A percentile compares a stretch with the other conserved stretches of the same genome.
These are phyloP conservation scores for Calameuta idolon DNA, from an alignment of 2,888 invertebrate species.

Conservation along the genomic window DNA sequence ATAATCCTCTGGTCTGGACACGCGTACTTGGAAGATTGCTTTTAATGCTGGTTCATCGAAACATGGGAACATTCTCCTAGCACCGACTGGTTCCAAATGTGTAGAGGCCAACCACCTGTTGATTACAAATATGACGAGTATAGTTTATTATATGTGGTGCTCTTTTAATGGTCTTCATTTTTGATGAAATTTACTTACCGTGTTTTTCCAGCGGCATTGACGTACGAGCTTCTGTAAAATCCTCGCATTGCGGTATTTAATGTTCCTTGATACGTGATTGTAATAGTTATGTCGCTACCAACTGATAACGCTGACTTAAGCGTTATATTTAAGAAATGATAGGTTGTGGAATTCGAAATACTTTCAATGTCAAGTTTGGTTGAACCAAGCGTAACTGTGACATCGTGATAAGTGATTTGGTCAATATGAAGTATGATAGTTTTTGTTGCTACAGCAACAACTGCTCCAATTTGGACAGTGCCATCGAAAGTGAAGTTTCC, in stretches of 20 bases:
- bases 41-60: conserved; percentile 80
- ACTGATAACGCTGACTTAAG: conserved; percentile 62
- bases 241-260: conserved; percentile 72
- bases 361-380: conserved; percentile 21
- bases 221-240: conserved; percentile 74
- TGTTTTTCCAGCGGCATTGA: conserved; percentile 64
- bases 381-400: conserved; percentile 9
- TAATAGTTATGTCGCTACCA: conserved; percentile 67
- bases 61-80: conserved; percentile 80
- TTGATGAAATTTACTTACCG: conserved; percentile 67
- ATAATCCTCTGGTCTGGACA: conserved; percentile 59
- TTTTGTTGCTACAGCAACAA: conserved; percentile 27
- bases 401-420: conserved; percentile 18
- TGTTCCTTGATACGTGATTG: conserved; percentile 70
- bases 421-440: conserved; percentile 46
- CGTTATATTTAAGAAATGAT: conserved; percentile 69
- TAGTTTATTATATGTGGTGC: too few species aligned
- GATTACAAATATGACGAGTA: background rate
- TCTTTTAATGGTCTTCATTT: too few species aligned
- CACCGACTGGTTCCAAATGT: conserved; percentile 79
- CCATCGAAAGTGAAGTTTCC: conserved; percentile 53
- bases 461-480: conserved; percentile 40
- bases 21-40: conserved; percentile 72
- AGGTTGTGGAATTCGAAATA: conserved; percentile 41
- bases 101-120: conserved; percentile 76